Percentiles rank a stretch among this genome's conserved stretches.
Conservation (phyloP, 2,888 invertebrate species). For the Stegophylla sp. region DNA sequence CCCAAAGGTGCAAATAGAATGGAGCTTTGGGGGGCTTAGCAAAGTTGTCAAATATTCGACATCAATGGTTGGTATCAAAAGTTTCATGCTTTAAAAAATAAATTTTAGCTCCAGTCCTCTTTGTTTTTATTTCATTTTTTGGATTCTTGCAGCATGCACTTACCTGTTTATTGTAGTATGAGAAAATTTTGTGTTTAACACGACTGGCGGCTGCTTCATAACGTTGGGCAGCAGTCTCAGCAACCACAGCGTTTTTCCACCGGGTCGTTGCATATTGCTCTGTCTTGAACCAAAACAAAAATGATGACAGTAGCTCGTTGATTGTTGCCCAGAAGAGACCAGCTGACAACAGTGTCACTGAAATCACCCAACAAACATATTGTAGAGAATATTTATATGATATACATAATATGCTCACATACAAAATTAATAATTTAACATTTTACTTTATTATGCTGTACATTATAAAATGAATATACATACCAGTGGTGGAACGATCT, state of each 20-base stretch:
- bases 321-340: conserved; percentile 74
- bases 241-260: conserved; percentile 48
- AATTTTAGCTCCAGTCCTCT: too few relatives aligned
- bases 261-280: conserved; percentile 67
- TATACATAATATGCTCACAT: too few relatives aligned
- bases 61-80: too few relatives aligned
- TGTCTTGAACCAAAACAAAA: conserved; percentile 71
- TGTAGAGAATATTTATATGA: too few relatives aligned
- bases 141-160: too few relatives aligned
- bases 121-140: too few relatives aligned
- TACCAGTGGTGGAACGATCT: not conserved
- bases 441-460: too few relatives aligned
- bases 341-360: conserved; percentile 76
- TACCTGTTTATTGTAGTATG: conserved; percentile 17
- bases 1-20: too few relatives aligned
- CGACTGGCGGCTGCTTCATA: not conserved
- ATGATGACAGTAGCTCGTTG: conserved; percentile 72
- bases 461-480: too few relatives aligned
- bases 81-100: too few relatives aligned
- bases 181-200: conserved; percentile 21
- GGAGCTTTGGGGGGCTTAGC: too few relatives aligned
- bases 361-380: conserved; percentile 64
- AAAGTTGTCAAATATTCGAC: too few relatives aligned
- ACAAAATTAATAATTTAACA: not conserved
- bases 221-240: conserved; percentile 15